phyloP scores from a whole-genome alignment of 1,140 invertebrate species.

The Drosophila triauraria region DNA sequence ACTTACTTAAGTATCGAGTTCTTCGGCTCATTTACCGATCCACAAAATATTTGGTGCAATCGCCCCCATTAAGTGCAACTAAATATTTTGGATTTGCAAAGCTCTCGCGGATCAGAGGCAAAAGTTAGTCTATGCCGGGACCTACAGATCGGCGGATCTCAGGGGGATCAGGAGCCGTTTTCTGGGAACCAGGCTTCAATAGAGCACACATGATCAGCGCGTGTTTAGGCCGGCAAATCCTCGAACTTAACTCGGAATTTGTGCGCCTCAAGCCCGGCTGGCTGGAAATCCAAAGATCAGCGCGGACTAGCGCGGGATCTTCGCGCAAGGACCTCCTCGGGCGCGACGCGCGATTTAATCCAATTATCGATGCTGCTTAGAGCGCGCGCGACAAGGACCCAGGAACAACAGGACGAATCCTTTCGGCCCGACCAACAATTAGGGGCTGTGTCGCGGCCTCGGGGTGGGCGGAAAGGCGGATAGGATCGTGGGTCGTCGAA shows the following conservation, averaged over 20 bases:
- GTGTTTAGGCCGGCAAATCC: slow-evolving; percentile 75
- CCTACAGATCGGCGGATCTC: slow-evolving; percentile 42
- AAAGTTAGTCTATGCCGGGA: slow-evolving; percentile 55
- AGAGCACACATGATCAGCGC: slow-evolving; percentile 60
- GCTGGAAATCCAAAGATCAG: slow-evolving; percentile 70
- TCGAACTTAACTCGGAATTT: slow-evolving; percentile 74
- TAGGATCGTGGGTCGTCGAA: slow-evolving; percentile 16
- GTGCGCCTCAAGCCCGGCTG: slow-evolving; percentile 56
- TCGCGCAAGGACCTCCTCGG: slow-evolving; percentile 8
- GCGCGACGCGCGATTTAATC: slow-evolving; percentile 46
- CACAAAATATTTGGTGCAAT: slow-evolving; percentile 48
- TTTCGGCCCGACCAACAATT: slow-evolving; percentile 52
- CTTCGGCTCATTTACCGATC: slow-evolving; percentile 1
- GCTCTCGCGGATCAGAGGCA: slow-evolving; percentile 41
- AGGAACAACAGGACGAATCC: slow-evolving; percentile 39
- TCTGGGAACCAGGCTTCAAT: slow-evolving; percentile 31
- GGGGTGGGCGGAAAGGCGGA: slow-evolving; percentile 46
- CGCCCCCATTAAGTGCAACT: slow-evolving; percentile 48
- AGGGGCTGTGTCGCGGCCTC: slow-evolving; percentile 50
- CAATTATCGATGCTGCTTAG: slow-evolving; percentile 65
- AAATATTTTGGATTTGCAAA: slow-evolving; percentile 75
- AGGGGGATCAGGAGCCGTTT: slow-evolving; percentile 35
- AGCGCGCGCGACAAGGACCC: slow-evolving; percentile 30
- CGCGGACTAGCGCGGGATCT: slow-evolving; percentile 54
- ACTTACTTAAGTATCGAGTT: not conserved